Evolutionary conservation across 2,797 vertebrate genomes (phyloP), one percentile per base, ranked within the genome.

Genomic region (Gobionotothen gibberifrons): DNA sequence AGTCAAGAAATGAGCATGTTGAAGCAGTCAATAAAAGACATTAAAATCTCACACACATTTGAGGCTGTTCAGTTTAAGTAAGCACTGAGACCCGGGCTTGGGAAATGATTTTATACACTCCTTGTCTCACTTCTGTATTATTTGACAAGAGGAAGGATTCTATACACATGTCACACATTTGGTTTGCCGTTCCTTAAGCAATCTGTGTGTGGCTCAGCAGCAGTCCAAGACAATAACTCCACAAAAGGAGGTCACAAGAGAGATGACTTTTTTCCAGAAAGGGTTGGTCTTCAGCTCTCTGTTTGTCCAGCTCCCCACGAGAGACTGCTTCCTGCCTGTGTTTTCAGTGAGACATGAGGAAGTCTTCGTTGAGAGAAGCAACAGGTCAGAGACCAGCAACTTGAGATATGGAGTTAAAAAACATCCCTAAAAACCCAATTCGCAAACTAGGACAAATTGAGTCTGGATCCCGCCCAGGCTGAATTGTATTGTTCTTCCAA

Each of bases 161-260:
- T 48, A 71, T 76, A 67, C 57, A 69, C 74, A 66, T 36, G 36
- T 77, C 57, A 84, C 71, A 84, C 77, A 76, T 55, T 61, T 17
- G 32, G 69, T 71, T 67, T 48, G 68, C 74, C 48, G 52, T 55
- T 74, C 17, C 55, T 89, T 74, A 81, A 83, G 88, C 84, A 86
- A 70, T 72, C 79, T 59, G 81, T 84, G 88, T 85, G 82, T 81
- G 82, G 84, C 73, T 90, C 72, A 36, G 79, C 72, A 36, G 79
- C 70, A 60, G 44, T 57, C 1, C 9, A 73, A 36, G 67, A 85
- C 85, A 83, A 70, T 56, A 85, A 84, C 73, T 77, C 63, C 1
- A 69, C 55, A 69, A 76, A 65, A 72, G 42, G 48, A 77, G 69
- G 69, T 81, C 76, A 60, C 3, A 29, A 21, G n/a, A 60, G 60